A percentile compares a stretch with the other conserved stretches of the same genome.
phyloP scores from a whole-genome alignment of 2,888 invertebrate species.

The Dromius quadrimaculatus region DNA sequence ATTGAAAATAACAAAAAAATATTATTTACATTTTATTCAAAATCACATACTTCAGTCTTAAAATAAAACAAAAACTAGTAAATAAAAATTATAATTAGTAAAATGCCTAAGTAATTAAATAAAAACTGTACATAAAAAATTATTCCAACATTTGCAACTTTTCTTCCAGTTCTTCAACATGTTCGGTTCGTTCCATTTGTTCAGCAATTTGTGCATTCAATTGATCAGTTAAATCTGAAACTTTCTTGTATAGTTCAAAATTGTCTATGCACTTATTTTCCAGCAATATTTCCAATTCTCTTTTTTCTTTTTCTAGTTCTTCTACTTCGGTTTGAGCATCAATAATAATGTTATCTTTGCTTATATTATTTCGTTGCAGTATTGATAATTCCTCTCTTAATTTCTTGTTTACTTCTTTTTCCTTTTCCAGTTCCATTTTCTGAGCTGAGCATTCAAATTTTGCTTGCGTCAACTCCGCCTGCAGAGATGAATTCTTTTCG shows the following conservation, averaged over 20 bases:
- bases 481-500: background rate
- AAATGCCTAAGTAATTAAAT: background rate
- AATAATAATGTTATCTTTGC: constrained; percentile 3
- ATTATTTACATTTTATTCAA: no score
- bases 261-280: constrained; percentile 18
- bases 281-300: constrained; percentile 9
- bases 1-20: no score
- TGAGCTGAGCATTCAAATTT: constrained; percentile 11
- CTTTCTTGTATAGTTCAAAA: constrained; percentile 10
- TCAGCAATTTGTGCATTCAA: constrained; percentile 9
- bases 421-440: background rate
- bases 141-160: constrained; percentile 10
- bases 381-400: background rate
- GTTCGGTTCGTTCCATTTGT: constrained; percentile 9
- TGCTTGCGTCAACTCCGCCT: constrained; percentile 24
- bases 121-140: background rate
- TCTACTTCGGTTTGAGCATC: background rate
- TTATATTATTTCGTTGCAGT: background rate
- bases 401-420: constrained; percentile 13
- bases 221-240: constrained; percentile 20
- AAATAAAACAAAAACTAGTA: no score
- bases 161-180: constrained; percentile 19
- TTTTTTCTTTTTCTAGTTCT: constrained; percentile 15
- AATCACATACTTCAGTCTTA: no score
- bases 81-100: constrained; percentile 12